Base-by-base conservation (phyloP, 2,113 vertebrate genomes). In the Grammomys dolichurus region DNA sequence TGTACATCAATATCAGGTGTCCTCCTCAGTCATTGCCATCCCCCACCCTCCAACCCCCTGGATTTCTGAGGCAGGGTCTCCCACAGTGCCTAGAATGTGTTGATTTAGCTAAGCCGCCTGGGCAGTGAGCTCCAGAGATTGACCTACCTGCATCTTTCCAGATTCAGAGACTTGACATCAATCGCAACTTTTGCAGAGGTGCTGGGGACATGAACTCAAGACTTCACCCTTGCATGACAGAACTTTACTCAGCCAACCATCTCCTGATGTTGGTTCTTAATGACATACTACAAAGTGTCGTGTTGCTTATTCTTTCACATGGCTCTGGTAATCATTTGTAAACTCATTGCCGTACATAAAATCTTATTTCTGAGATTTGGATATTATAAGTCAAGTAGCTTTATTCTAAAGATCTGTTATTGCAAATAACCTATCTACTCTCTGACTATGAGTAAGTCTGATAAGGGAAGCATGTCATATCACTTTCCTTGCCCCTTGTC, bases 401-500 rank as follows among this genome's bases (percentile, higher is more conserved):
- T 22, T 58, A 0, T 88, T 54, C 43, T 88, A 6, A 24, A 94
- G 9, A 89, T 78, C 22, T 26, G 81, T 33, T 65, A 60, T 4
- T 10, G 14, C 8, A 80, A 51, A 54, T 56, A 75, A 73, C 43
- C 63, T 92, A n/a, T n/a, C 24, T 51, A 19, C 60, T 91, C 46
- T 85, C 80, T 67, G 40, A 67, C 56, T 73, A 80, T 93, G 73
- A 70, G 70, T 46, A 93, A 90, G 76, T 87, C 46, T 58, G 31
- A 73, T 67, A 65, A 93, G n/a, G 48, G 94, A 95, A 94, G 40
- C 60, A 33, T 73, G 5, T 58, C 60, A 28, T 51, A 26, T 77
- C 40, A 4, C 63, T 94, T 87, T 91, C 82, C 26, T 48, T 91
- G 91, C 76, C 60, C 60, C 95, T 84, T 77, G 58, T 78, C 81